Evolutionary conservation across 2,113 vertebrate species (phyloP), one percentile per base, ranked within the genome.

Genomic region (Proterorhinus semilunaris): DNA sequence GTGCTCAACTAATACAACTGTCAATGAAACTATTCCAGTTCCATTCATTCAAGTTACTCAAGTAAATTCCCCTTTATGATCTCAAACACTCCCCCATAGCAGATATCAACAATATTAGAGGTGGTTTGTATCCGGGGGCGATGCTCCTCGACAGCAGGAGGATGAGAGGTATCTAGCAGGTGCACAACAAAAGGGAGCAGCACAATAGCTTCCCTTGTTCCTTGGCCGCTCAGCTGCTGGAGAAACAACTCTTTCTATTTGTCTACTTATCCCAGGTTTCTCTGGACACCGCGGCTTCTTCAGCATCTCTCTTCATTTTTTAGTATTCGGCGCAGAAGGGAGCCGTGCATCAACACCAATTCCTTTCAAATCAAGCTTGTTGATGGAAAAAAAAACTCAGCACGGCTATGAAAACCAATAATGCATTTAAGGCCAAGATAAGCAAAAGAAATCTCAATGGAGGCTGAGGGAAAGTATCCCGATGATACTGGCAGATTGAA

Each of bases 231-330:
- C 47, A 7, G 61, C 61, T n/a, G 15, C 44, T 17, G 7, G 8
- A 63, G 61, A 51, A 48, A 61, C 10, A 52, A 48, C 47, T 8
- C 1, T 50, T 42, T 15, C 36, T 21, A 11, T 65, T 16, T 65
- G 44, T 57, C 7, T 15, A 27, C 6, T 15, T 62, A 50, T 43
- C 69, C 64, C 73, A 63, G 47, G 72, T 36, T 53, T 68, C n/a
- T 11, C 53, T 67, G 42, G 6, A 3, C 53, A 17, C 27, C 15
- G 43, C 36, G n/a, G 46, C 43, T n/a, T 49, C 43, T 50, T 61
- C 52, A 61, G 13, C 57, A 10, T 12, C 55, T 2, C 2, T 36
- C 36, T 47, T 64, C 11, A 66, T 45, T 48, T 45, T 48, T 74
- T 55, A 47, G 27, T 11, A 72, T 70, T 71, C 10, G 5, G 4